phyloP scores from a whole-genome alignment of 1,140 invertebrate species.

The Pseudoatta argentina region DNA sequence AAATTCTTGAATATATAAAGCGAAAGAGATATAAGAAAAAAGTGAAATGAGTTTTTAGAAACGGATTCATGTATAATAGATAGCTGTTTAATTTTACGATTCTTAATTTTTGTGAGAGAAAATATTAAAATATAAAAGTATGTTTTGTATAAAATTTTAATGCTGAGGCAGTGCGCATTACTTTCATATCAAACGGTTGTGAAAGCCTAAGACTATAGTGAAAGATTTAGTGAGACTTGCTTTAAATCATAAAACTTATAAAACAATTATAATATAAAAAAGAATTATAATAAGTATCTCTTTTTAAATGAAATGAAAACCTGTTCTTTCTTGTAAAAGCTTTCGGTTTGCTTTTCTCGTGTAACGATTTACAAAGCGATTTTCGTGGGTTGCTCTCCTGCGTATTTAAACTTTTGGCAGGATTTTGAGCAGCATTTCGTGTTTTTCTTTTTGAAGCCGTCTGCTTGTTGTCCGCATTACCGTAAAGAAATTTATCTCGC shows the following conservation, averaged over 20 bases:
- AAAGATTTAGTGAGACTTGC: not conserved
- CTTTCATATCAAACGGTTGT: not conserved
- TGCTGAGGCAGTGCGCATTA: not conserved
- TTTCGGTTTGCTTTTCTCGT: not conserved
- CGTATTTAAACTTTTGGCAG: not conserved
- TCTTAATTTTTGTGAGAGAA: not conserved
- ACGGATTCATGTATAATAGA: not conserved
- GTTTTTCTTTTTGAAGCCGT: not conserved
- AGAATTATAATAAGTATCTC: not conserved
- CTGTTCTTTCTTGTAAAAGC: not conserved
- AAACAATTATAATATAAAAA: not conserved
- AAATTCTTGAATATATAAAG: not conserved
- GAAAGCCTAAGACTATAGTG: not conserved
- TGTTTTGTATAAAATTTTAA: not conserved
- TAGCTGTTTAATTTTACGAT: not conserved
- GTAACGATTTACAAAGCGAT: not conserved
- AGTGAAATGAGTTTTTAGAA: not conserved
- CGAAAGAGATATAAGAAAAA: not conserved
- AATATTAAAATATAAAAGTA: not conserved
- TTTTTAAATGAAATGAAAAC: slow-evolving; percentile 20
- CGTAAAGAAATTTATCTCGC: not conserved
- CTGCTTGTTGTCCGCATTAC: not conserved
- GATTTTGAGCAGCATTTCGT: not conserved
- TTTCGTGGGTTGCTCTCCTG: not conserved
- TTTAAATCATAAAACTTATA: not conserved